Conservation (phyloP, 2,888 invertebrate genomes). For the Dinocampus coccinellae region DNA sequence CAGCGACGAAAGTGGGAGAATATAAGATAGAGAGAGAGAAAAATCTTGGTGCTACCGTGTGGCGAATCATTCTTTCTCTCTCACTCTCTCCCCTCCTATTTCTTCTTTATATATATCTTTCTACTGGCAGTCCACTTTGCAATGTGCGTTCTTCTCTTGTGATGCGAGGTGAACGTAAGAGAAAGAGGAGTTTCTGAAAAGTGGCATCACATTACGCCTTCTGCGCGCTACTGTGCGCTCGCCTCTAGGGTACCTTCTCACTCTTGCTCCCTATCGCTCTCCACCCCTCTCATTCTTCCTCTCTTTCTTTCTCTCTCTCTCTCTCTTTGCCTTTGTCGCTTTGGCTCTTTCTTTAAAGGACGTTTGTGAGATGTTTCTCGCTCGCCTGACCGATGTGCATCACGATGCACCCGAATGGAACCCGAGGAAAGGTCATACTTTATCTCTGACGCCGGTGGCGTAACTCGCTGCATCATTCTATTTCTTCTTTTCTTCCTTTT, state of each 20-base stretch:
- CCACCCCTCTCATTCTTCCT: not conserved
- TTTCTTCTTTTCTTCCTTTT: not conserved
- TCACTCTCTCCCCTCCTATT: constrained; percentile 28
- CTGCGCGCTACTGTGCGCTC: constrained; percentile 36
- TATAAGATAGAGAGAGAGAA: constrained; percentile 19
- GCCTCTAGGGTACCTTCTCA: not conserved
- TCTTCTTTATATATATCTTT: not conserved
- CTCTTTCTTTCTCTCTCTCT: not conserved
- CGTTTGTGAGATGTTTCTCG: constrained; percentile 43
- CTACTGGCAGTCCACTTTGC: not conserved
- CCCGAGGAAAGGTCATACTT: constrained; percentile 52
- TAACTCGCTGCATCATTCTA: constrained; percentile 15
- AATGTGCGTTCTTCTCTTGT: constrained; percentile 25
- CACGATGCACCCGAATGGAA: constrained; percentile 51
- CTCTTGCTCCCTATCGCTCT: no score
- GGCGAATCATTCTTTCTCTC: constrained; percentile 14
- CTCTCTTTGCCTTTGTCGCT: not conserved
- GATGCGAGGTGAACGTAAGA: constrained; percentile 22
- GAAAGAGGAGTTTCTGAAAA: constrained; percentile 42
- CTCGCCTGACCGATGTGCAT: constrained; percentile 50
- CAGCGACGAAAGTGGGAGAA: no score
- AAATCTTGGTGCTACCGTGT: constrained; percentile 54
- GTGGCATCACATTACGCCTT: constrained; percentile 51
- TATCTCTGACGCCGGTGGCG: constrained; percentile 44
- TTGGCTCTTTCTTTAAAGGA: not conserved